Conservation (phyloP, 2,113 vertebrate genomes). For the Actinemys pallida region DNA sequence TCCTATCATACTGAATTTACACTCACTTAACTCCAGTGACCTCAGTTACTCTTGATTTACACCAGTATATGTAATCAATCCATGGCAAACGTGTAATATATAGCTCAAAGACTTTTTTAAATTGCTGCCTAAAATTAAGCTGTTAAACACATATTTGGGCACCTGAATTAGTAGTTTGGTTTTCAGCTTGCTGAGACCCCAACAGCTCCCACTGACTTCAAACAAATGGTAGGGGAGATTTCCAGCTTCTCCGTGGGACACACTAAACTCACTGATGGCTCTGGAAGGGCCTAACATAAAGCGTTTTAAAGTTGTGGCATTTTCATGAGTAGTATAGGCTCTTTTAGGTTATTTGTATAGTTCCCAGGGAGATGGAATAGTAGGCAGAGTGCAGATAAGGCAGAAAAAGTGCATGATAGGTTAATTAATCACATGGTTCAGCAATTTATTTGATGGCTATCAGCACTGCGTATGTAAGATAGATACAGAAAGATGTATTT, state of each 20-base stretch:
- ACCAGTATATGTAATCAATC: neutral
- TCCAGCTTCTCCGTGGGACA: neutral
- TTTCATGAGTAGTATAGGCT: neutral
- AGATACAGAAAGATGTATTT: neutral
- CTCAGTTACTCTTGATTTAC: neutral
- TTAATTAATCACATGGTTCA: neutral
- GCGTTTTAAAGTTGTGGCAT: neutral
- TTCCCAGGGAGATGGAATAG: neutral
- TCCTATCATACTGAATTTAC: neutral
- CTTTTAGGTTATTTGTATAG: neutral
- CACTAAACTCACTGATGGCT: neutral
- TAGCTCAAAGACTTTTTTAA: neutral
- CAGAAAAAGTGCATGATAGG: neutral
- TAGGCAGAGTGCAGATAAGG: neutral
- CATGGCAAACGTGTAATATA: neutral
- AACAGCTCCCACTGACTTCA: neutral
- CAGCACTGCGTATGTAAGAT: neutral
- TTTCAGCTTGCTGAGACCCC: neutral
- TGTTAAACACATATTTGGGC: neutral
- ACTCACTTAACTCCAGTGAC: rapidly evolving
- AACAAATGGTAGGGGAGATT: neutral
- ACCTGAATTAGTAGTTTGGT: neutral
- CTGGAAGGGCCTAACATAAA: neutral
- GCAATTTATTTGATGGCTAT: neutral
- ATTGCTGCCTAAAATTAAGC: neutral